phyloP scores from a whole-genome alignment of 92 coral and sea anemone genomes.

The Galaxea fascicularis region DNA sequence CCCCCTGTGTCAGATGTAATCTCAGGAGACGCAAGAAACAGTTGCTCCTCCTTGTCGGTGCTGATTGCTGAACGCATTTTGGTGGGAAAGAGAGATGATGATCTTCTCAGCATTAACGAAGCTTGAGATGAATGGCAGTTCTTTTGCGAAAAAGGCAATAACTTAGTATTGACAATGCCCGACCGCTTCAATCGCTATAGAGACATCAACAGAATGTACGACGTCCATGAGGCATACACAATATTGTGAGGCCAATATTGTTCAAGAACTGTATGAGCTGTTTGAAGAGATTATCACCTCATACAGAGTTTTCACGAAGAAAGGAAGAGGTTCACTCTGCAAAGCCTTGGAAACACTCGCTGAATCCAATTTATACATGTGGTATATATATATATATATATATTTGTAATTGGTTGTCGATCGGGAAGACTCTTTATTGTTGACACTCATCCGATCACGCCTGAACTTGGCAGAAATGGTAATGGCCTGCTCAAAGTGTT shows the following conservation, averaged over 20 bases:
- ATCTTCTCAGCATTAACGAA: conserved; percentile 29
- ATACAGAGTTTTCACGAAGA: too few relatives aligned
- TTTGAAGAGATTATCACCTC: too few relatives aligned
- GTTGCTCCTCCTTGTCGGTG: conserved; percentile 64
- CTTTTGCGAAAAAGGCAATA: conserved; percentile 32
- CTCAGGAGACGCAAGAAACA: conserved; percentile 69
- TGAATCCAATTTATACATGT: conserved; percentile 57
- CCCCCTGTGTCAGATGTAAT: conserved; percentile 12
- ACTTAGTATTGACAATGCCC: conserved; percentile 53
- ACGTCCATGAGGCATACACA: conserved; percentile 68
- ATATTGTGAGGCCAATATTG: conserved; percentile 41
- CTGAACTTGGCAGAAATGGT: conserved; percentile 65
- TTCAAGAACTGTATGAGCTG: too few relatives aligned
- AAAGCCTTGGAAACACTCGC: conserved; percentile 27
- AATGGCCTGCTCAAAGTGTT: conserved; percentile 67
- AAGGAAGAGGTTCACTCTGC: conserved; percentile 51
- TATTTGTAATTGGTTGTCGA: conserved; percentile 54
- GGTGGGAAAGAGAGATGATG: conserved; percentile 30
- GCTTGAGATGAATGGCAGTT: conserved; percentile 61
- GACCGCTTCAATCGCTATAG: conserved; percentile 54
- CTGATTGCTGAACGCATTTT: conserved; percentile 46
- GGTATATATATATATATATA: conserved; percentile 65
- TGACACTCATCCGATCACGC: conserved; percentile 56
- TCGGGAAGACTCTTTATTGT: conserved; percentile 34
- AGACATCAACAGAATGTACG: conserved; percentile 47